Evolutionary conservation across 2,888 invertebrate genomes (phyloP).

Genomic region (Sphinx pinastri): DNA sequence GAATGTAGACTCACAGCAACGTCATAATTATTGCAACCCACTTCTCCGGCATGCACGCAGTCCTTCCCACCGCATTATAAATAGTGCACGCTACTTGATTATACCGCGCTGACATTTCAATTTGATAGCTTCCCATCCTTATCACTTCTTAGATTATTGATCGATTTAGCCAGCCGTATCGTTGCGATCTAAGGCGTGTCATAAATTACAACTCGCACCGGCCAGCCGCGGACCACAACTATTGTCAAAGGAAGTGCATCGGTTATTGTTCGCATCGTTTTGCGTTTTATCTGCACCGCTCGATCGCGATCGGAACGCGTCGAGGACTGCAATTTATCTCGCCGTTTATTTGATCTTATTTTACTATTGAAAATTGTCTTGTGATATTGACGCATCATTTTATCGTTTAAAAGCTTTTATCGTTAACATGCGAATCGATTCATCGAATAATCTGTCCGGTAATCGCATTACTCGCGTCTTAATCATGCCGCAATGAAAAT

Average conservation of each 20-base stretch:
- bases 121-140: constrained; percentile 68
- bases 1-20: constrained; percentile 49
- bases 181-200: constrained; percentile 65
- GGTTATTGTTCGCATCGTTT: constrained; percentile 78
- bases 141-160: constrained; percentile 76
- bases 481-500: constrained; percentile 21
- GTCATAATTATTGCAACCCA: constrained; percentile 48
- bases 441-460: constrained; percentile 20
- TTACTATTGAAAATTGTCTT: constrained; percentile 69
- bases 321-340: constrained; percentile 69
- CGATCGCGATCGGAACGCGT: constrained; percentile 59
- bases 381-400: constrained; percentile 38
- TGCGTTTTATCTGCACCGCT: constrained; percentile 65
- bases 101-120: constrained; percentile 71
- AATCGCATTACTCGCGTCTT: constrained; percentile 19
- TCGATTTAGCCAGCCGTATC: constrained; percentile 72
- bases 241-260: constrained; percentile 81
- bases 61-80: constrained; percentile 50
- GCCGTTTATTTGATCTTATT: constrained; percentile 69
- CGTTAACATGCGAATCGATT: constrained; percentile 18
- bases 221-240: constrained; percentile 50
- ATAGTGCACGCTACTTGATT: constrained; percentile 58
- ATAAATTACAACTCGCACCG: constrained; percentile 63
- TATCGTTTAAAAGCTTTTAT: constrained; percentile 26
- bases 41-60: constrained; percentile 23